Percentiles rank a stretch among this genome's conserved stretches.
These are phyloP conservation scores for Nibea albiflora DNA, from an alignment of 2,113 vertebrate genomes.

Conservation along the genomic window DNA sequence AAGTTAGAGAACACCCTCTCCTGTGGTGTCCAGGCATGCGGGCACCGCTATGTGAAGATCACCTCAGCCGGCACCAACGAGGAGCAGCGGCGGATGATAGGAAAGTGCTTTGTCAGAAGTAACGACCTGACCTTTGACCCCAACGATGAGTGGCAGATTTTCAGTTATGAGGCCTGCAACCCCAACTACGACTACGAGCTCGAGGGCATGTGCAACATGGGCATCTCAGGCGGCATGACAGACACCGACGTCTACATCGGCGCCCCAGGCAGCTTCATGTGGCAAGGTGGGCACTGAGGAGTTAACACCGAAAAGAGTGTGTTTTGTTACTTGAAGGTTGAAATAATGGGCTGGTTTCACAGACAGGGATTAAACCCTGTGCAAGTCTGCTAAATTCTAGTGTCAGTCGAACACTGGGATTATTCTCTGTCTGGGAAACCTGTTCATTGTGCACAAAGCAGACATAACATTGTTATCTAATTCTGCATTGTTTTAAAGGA, in stretches of 20 bases:
- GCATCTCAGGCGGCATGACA: slow-evolving; percentile 90
- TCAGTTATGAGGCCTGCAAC: slow-evolving; percentile 91
- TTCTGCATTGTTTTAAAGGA: slow-evolving; percentile 72
- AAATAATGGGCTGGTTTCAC: slow-evolving; percentile 54
- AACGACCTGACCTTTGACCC: slow-evolving; percentile 87
- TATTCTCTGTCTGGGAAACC: slow-evolving; percentile 45
- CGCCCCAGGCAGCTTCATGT: slow-evolving; percentile 87
- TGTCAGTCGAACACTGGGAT: slow-evolving; percentile 24
- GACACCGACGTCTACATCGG: slow-evolving; percentile 88
- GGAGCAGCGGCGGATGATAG: slow-evolving; percentile 91
- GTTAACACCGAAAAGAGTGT: neutral
- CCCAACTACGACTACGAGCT: slow-evolving; percentile 80
- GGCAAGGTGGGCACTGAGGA: slow-evolving; percentile 89
- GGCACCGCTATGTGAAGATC: slow-evolving; percentile 91
- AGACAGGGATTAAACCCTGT: slow-evolving; percentile 31
- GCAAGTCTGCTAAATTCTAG: slow-evolving; percentile 16
- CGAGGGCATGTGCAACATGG: slow-evolving; percentile 94
- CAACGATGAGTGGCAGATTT: slow-evolving; percentile 89
- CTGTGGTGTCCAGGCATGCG: slow-evolving; percentile 87
- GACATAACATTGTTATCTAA: slow-evolving; percentile 32
- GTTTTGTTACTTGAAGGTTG: slow-evolving; percentile 32
- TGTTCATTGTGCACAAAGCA: slow-evolving; percentile 3
- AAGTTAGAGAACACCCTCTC: neutral
- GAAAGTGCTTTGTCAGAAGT: slow-evolving; percentile 91
- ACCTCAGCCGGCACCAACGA: slow-evolving; percentile 76